Percentiles rank a stretch among this genome's conserved stretches.
phyloP scores from a whole-genome alignment of 2,888 invertebrate genomes.

The Leucophenga montana region DNA sequence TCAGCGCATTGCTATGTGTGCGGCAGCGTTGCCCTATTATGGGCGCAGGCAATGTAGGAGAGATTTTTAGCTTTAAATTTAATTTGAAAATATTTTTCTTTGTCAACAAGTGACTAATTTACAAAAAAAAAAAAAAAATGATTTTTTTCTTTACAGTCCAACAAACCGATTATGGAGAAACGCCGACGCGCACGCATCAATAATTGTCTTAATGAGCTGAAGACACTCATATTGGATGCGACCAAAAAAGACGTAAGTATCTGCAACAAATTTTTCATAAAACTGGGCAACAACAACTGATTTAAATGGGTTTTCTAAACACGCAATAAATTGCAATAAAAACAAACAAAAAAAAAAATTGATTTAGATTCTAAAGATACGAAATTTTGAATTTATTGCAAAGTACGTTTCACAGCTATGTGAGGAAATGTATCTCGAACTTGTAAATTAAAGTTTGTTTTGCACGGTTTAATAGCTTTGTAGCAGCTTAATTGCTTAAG shows the following conservation, averaged over 20 bases:
- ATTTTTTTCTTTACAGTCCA: constrained; percentile 79
- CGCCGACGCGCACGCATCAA: constrained; percentile 91
- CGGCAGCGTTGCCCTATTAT: constrained; percentile 28
- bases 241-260: constrained; percentile 91
- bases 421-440: too few species aligned
- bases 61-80: constrained; percentile 4
- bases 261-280: background rate
- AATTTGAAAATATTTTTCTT: background rate
- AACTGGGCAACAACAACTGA: too few species aligned
- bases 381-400: background rate
- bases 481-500: too few species aligned
- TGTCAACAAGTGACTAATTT: constrained; percentile 49
- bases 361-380: background rate
- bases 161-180: constrained; percentile 95
- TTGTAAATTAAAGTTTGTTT: too few species aligned
- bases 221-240: constrained; percentile 87
- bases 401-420: too few species aligned
- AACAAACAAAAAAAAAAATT: background rate
- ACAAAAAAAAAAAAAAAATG: too few species aligned
- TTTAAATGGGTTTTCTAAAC: background rate
- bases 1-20: constrained; percentile 39
- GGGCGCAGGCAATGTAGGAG: constrained; percentile 19
- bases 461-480: too few species aligned
- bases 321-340: background rate
- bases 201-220: constrained; percentile 89